phyloP scores from a whole-genome alignment of 2,797 vertebrate species.

The Tapirus indicus region DNA sequence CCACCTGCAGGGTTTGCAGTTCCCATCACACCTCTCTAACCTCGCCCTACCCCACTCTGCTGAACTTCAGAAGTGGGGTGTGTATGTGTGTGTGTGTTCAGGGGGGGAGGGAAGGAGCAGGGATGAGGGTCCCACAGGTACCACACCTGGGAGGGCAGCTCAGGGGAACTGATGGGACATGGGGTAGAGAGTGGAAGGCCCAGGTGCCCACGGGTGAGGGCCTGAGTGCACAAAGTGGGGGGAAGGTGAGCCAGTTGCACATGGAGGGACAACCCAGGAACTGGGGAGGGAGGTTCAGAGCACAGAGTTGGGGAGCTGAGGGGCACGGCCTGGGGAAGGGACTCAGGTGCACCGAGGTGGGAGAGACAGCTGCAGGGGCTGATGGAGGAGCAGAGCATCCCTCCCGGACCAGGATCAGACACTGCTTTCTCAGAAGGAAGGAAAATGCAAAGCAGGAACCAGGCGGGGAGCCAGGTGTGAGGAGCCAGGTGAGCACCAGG shows the following conservation, averaged over 20 bases:
- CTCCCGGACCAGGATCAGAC: background rate
- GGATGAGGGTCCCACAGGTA: background rate
- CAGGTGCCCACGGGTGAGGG: background rate
- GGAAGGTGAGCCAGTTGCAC: background rate
- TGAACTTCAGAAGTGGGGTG: background rate
- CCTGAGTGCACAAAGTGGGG: too few species aligned
- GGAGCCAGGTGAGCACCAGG: background rate
- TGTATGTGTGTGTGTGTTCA: too few species aligned
- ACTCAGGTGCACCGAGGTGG: fast-evolving
- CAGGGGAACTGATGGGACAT: background rate
- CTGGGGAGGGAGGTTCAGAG: background rate
- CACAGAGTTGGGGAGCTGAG: background rate
- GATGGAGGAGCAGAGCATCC: background rate
- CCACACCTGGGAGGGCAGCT: background rate
- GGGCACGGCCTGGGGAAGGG: fast-evolving
- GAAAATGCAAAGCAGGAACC: background rate
- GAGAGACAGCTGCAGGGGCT: background rate
- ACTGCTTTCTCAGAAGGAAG: background rate
- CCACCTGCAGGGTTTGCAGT: background rate
- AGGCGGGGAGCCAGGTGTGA: background rate
- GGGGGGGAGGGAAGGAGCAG: too few species aligned
- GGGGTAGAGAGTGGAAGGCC: background rate
- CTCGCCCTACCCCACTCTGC: background rate
- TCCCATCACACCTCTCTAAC: background rate
- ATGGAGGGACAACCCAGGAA: background rate